phyloP scores from a whole-genome alignment of 1,140 invertebrate species.

The Atta colombica region DNA sequence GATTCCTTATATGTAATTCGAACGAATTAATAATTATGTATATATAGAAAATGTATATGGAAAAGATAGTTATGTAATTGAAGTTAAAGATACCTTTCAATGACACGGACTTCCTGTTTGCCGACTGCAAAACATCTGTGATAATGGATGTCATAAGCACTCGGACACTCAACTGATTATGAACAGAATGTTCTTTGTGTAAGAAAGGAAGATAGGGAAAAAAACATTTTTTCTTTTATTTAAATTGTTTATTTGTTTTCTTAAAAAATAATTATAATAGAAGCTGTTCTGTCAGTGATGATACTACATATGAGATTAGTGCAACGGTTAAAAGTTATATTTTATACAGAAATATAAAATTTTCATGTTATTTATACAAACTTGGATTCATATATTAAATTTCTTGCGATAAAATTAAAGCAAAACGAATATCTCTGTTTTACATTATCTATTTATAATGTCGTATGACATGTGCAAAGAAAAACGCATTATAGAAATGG shows the following conservation, averaged over 20 bases:
- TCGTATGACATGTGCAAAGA: not conserved
- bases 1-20: conserved; percentile 39
- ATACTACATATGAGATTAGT: not conserved
- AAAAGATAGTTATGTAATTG: not conserved
- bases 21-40: conserved; percentile 7
- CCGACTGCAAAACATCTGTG: conserved; percentile 73
- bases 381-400: not conserved
- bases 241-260: not conserved
- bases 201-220: not conserved
- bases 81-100: conserved; percentile 41
- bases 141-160: conserved; percentile 69
- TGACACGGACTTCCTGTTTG: conserved; percentile 68
- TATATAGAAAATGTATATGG: not conserved
- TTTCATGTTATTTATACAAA: not conserved
- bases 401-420: not conserved
- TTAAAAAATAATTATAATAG: not conserved
- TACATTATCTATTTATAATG: not conserved
- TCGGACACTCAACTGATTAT: conserved; percentile 33
- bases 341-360: not conserved
- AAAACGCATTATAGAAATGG: not conserved
- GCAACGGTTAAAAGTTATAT: not conserved
- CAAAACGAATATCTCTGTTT: not conserved
- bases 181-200: conserved; percentile 21
- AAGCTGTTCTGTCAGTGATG: not conserved
- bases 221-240: not conserved